Evolutionary conservation across 92 coral and sea anemone species (phyloP).

Genomic region (Blastomussa wellsi): DNA sequence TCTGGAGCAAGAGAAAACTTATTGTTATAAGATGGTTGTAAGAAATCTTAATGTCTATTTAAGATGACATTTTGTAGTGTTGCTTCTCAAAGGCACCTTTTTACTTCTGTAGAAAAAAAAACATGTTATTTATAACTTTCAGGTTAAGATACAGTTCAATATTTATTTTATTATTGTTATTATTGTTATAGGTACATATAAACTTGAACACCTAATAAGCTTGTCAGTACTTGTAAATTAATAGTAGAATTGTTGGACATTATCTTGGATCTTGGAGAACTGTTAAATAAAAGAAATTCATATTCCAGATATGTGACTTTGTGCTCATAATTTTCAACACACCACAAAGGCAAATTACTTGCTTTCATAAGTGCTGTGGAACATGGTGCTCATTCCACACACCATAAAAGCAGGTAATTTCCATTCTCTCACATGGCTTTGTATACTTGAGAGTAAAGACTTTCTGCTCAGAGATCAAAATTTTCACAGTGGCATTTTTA

Average conservation of each 20-base stretch:
- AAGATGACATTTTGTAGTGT: constrained; percentile 40
- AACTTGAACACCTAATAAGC: constrained; percentile 26
- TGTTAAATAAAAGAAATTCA: constrained; percentile 43
- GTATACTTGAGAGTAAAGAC: constrained; percentile 56
- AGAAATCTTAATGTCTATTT: too few relatives aligned
- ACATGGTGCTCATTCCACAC: constrained; percentile 65
- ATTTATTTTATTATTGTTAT: too few relatives aligned
- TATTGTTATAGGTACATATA: constrained; percentile 41
- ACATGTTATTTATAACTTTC: constrained; percentile 41
- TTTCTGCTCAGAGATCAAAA: constrained; percentile 54
- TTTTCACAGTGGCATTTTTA: constrained; percentile 49
- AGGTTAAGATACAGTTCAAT: too few relatives aligned
- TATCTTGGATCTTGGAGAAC: constrained; percentile 43
- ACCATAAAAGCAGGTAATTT: constrained; percentile 62
- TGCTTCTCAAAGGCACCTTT: constrained; percentile 45
- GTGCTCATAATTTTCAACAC: constrained; percentile 38
- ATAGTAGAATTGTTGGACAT: constrained; percentile 37
- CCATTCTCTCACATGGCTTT: constrained; percentile 53
- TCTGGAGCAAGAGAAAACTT: too few relatives aligned
- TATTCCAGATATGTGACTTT: constrained; percentile 40
- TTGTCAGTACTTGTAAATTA: constrained; percentile 40
- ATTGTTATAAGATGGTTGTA: too few relatives aligned
- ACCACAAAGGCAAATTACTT: constrained; percentile 33
- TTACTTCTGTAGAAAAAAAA: constrained; percentile 24
- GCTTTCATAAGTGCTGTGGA: constrained; percentile 64